Conservation (phyloP, 1,140 invertebrate genomes). For the Drosophila burlai region DNA sequence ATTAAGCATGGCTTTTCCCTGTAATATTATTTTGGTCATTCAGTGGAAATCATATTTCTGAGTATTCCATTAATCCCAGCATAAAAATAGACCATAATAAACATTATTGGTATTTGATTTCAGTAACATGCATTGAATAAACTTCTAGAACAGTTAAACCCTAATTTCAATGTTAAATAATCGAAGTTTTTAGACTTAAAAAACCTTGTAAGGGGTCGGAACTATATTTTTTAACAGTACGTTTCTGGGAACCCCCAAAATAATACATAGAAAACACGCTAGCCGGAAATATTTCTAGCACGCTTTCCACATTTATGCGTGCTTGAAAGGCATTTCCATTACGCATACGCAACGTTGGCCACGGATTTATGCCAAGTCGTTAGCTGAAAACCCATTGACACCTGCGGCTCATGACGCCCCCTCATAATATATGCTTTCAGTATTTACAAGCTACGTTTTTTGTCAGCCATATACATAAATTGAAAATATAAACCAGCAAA, state of each 20-base stretch:
- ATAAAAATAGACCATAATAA: too few species aligned
- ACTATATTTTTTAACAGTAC: neutral
- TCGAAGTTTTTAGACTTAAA: neutral
- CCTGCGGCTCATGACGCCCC: slow-evolving; percentile 25
- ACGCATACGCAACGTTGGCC: slow-evolving; percentile 19
- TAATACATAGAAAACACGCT: slow-evolving; percentile 5
- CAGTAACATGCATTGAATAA: neutral
- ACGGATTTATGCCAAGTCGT: slow-evolving; percentile 29
- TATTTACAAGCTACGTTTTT: slow-evolving; percentile 6
- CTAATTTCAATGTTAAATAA: neutral
- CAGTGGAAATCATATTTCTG: neutral
- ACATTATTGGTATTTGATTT: neutral
- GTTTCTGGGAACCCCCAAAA: neutral
- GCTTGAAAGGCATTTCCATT: slow-evolving; percentile 16
- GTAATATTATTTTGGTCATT: neutral
- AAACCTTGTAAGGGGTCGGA: neutral
- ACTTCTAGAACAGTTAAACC: neutral
- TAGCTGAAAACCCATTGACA: slow-evolving; percentile 32
- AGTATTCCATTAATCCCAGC: neutral
- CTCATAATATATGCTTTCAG: slow-evolving; percentile 16
- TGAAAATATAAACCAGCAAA: slow-evolving; percentile 12
- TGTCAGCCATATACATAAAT: slow-evolving; percentile 7
- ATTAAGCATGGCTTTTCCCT: neutral
- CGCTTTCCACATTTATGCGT: slow-evolving; percentile 22
- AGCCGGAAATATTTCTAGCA: slow-evolving; percentile 1